Evolutionary conservation across 2,113 vertebrate species (phyloP).

Genomic region (Pedionomus torquatus): DNA sequence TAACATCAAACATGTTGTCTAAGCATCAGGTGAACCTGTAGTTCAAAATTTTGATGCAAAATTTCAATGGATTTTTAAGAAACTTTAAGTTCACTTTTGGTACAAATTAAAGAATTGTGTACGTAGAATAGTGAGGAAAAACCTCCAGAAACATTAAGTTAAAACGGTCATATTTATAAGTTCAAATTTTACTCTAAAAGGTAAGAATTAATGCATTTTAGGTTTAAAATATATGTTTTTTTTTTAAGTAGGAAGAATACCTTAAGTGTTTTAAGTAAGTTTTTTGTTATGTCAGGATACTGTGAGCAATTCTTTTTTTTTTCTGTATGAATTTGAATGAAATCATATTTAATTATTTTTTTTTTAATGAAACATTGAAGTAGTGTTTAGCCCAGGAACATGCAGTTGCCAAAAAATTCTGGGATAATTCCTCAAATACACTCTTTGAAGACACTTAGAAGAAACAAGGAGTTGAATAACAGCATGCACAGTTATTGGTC

Average conservation of each 20-base stretch:
- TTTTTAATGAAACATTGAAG: not conserved
- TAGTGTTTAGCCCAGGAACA: not conserved
- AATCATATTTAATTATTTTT: not conserved
- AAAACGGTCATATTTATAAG: not conserved
- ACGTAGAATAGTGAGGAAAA: not conserved
- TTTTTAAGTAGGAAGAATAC: not conserved
- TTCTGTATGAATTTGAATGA: not conserved
- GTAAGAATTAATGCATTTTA: not conserved
- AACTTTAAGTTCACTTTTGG: not conserved
- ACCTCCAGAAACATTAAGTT: not conserved
- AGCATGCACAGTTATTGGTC: not conserved
- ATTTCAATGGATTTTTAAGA: not conserved
- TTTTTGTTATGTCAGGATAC: not conserved
- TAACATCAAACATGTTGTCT: not conserved
- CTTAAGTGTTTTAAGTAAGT: not conserved
- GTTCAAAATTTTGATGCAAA: not conserved
- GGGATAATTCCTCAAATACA: not conserved
- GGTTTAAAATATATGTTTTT: not conserved
- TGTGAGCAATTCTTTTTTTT: not conserved
- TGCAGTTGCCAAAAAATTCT: not conserved
- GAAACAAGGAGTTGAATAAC: not conserved
- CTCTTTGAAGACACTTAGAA: not conserved
- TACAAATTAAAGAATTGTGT: not conserved
- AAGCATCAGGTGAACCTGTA: not conserved
- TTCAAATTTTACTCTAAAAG: not conserved